A percentile compares a stretch with the other conserved stretches of the same genome.
Conservation (phyloP, 2,888 invertebrate species). For the Drosophila kokeensis region DNA sequence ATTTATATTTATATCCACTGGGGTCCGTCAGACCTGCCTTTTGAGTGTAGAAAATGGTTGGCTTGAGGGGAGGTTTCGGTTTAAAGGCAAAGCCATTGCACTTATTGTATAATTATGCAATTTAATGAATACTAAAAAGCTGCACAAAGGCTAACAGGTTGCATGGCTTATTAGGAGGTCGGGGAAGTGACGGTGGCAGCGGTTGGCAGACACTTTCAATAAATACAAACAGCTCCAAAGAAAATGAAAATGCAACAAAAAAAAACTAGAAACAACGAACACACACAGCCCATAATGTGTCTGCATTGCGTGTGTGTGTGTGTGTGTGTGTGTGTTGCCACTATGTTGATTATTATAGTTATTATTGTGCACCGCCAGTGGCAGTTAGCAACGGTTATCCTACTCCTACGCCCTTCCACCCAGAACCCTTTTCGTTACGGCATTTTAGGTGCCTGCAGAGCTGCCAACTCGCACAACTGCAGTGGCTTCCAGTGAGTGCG, state of each 20-base stretch:
- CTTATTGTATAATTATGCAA: slow-evolving; percentile 79
- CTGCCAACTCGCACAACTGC: slow-evolving; percentile 32
- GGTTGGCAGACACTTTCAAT: slow-evolving; percentile 43
- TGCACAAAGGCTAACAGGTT: slow-evolving; percentile 31
- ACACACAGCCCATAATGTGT: slow-evolving; percentile 19
- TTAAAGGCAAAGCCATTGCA: slow-evolving; percentile 64
- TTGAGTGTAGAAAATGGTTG: neutral
- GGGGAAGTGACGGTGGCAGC: neutral
- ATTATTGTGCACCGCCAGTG: slow-evolving; percentile 62
- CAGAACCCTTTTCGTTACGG: slow-evolving; percentile 25
- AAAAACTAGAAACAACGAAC: slow-evolving; percentile 11
- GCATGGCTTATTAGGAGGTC: neutral
- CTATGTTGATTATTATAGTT: slow-evolving; percentile 76
- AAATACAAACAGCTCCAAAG: slow-evolving; percentile 58
- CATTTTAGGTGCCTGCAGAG: slow-evolving; percentile 45
- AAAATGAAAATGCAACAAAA: slow-evolving; percentile 65
- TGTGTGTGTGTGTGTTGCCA: slow-evolving; percentile 35
- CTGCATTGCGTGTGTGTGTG: slow-evolving; percentile 33
- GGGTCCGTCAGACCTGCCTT: slow-evolving; percentile 19
- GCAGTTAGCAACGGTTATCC: slow-evolving; percentile 52
- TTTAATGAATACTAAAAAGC: slow-evolving; percentile 79
- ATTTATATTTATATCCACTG: slow-evolving; percentile 44
- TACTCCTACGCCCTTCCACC: neutral
- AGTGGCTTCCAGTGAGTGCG: too few relatives aligned
- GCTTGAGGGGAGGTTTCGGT: neutral